These are phyloP conservation scores for Anabacerthia variegaticeps DNA, from an alignment of 2,797 vertebrate genomes.

Conservation along the genomic window DNA sequence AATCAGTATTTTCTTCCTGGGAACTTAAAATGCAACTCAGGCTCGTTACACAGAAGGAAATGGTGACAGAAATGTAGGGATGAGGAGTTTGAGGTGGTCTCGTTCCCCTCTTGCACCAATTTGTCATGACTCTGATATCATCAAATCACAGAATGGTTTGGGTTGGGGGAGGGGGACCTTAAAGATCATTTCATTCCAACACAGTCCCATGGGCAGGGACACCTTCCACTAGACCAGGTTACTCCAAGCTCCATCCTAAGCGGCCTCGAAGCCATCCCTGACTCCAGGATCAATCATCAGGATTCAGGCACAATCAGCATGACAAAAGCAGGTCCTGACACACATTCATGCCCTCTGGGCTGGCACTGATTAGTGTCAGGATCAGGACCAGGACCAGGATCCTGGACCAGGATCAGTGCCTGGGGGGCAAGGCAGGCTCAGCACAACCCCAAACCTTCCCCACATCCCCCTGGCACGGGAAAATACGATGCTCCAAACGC, in stretches of 20 bases:
- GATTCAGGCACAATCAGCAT: not conserved
- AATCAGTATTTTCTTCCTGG: not conserved
- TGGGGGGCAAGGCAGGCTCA: accelerated
- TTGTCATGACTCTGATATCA: not conserved
- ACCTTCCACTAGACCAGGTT: not conserved
- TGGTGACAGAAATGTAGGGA: accelerated
- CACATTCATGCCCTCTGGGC: not conserved
- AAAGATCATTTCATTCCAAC: not conserved
- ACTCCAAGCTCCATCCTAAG: not conserved
- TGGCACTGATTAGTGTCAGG: not conserved
- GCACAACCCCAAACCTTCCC: not conserved
- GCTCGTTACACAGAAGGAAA: not conserved
- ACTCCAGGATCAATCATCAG: not conserved
- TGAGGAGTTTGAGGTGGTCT: not conserved
- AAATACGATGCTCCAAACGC: not conserved
- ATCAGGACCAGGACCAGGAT: not conserved
- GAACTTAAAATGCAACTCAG: not conserved
- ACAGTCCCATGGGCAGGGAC: too few relatives aligned
- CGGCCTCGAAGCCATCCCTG: not conserved
- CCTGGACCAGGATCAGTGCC: not conserved
- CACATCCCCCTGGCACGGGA: accelerated
- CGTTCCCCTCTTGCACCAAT: not conserved
- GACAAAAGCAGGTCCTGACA: not conserved
- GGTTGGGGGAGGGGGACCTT: not conserved
- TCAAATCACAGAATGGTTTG: not conserved